Conservation (phyloP, 1,140 invertebrate genomes). For the Phthorimaea operculella region DNA sequence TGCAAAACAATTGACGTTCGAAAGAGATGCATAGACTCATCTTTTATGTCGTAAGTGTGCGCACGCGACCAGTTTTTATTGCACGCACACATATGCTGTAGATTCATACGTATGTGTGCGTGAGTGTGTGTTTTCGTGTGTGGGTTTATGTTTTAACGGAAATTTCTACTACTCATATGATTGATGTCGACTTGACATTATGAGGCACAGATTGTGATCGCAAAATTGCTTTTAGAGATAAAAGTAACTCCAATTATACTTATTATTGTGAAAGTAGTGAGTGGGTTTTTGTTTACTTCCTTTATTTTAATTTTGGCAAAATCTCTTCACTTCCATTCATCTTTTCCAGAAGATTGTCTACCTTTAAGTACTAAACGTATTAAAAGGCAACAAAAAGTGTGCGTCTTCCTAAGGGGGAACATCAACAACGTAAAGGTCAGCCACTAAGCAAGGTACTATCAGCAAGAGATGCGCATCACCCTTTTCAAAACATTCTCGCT, state of each 20-base stretch:
- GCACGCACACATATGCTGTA: constrained; percentile 18
- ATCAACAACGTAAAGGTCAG: too few relatives aligned
- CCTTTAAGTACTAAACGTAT: too few relatives aligned
- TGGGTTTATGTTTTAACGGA: constrained; percentile 28
- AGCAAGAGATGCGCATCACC: too few relatives aligned
- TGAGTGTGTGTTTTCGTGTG: constrained; percentile 12
- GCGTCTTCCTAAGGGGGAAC: too few relatives aligned
- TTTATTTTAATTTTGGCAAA: too few relatives aligned
- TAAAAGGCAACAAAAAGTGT: too few relatives aligned
- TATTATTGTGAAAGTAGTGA: not conserved
- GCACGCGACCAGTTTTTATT: constrained; percentile 35
- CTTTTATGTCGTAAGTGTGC: constrained; percentile 29
- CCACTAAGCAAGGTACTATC: too few relatives aligned
- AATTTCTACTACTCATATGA: constrained; percentile 40
- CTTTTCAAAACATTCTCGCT: too few relatives aligned
- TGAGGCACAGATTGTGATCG: constrained; percentile 18
- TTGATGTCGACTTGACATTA: constrained; percentile 26
- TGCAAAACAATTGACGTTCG: not conserved
- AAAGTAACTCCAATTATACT: not conserved
- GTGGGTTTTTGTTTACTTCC: too few relatives aligned
- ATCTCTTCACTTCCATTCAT: too few relatives aligned
- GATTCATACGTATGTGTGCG: constrained; percentile 7
- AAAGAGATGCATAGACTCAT: constrained; percentile 15
- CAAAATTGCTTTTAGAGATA: constrained; percentile 17
- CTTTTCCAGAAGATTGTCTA: too few relatives aligned